Evolutionary conservation across 1,140 invertebrate species (phyloP), one percentile per base, ranked within the genome.

Genomic region (Penaeus chinensis): DNA sequence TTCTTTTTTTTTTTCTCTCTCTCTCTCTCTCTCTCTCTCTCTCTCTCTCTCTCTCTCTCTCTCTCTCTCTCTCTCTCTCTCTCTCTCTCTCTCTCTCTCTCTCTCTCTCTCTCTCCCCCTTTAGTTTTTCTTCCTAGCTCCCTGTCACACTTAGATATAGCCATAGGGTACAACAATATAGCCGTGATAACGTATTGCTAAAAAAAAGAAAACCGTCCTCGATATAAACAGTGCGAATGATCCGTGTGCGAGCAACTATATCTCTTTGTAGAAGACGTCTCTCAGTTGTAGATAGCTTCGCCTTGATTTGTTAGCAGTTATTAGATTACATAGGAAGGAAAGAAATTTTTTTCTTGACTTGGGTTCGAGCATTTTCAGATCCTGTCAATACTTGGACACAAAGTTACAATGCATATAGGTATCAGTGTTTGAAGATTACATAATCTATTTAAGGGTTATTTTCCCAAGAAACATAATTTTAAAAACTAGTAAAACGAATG

Each of bases 161-260:
- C 84, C 78, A 60, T 86, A 79, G 66, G 77, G 77, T 86, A 79
- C 84, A 86, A 86, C 62, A 86, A 80, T 54, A 79, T 66, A 86
- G 84, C 84, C 66, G 84, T 86, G 84, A 86, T 86, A 86, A 80
- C 77, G 63, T 86, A 47, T 86, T 86, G 65, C 61, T 63, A 80
- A 80, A 54, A 54, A 42, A 16, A 54, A 54, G 54, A 79, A 83
- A 86, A 86, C 84, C 84, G 84, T 86, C 84, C 84, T 86, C 60
- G 79, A 86, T 86, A 81, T 80, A 80, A 86, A 66, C 76, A 66
- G 84, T 80, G 66, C 69, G 78, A 86, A 60, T 80, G 84, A 24
- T 76, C 37, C 24, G 69, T 76, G 82, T 79, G 77, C 54, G 32
- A 74, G 76, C 60, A 76, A 61, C 69, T 61, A 54, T 24, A 27